These are phyloP conservation scores for Byasa hedistus DNA, from an alignment of 2,888 invertebrate species.

Conservation along the genomic window DNA sequence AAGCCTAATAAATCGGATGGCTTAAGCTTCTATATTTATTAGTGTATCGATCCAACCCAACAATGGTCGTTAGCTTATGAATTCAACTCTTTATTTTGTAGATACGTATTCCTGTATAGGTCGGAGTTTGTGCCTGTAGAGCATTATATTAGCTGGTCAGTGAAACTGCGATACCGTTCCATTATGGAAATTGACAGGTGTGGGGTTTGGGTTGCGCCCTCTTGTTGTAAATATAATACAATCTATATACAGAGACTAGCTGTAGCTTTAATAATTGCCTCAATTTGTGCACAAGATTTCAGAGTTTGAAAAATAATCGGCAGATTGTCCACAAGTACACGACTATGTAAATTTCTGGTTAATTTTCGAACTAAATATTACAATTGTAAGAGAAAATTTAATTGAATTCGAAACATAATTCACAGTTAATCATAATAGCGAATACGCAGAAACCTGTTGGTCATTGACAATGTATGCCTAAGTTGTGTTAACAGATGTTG, in stretches of 20 bases:
- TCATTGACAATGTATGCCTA: too few species aligned
- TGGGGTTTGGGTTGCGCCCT: conserved; percentile 28
- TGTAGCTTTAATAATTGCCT: conserved; percentile 14
- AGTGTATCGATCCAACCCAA: conserved; percentile 5
- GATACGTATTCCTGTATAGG: conserved; percentile 32
- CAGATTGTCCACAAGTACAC: not conserved
- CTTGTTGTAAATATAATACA: not conserved
- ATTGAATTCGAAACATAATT: not conserved
- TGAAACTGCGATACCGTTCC: conserved; percentile 54
- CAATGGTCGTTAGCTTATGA: conserved; percentile 13
- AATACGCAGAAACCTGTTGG: not conserved
- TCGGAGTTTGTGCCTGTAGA: conserved; percentile 36
- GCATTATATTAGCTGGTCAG: conserved; percentile 58
- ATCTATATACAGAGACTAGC: conserved; percentile 1
- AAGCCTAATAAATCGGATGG: not conserved
- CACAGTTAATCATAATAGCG: not conserved
- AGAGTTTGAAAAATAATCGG: not conserved
- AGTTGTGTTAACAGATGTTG: not conserved
- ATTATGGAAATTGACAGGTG: conserved; percentile 68
- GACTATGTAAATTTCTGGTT: not conserved
- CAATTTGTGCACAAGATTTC: conserved; percentile 12
- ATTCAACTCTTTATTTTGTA: conserved; percentile 29
- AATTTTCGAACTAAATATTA: not conserved
- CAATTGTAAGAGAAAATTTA: not conserved
- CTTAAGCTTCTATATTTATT: conserved; percentile 8